Percentiles rank a stretch among this genome's conserved stretches.
phyloP scores from a whole-genome alignment of 2,888 invertebrate genomes.

The Macropis europaea region DNA sequence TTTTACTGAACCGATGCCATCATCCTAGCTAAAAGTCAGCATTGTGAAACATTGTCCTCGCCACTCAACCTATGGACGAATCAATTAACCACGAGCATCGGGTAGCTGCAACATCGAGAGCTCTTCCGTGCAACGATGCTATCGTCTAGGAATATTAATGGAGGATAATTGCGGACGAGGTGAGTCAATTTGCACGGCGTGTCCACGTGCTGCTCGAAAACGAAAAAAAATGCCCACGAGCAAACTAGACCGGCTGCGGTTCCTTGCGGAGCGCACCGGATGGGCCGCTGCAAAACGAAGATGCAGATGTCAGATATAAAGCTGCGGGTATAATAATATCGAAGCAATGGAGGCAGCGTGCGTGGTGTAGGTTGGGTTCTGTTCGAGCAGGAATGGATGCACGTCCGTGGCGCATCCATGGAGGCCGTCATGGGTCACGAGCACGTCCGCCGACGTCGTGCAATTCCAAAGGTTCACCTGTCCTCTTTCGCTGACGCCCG shows the following conservation, averaged over 20 bases:
- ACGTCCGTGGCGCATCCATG: conserved; percentile 36
- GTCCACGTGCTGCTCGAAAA: conserved; percentile 14
- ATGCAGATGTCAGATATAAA: conserved; percentile 65
- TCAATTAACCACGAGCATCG: too few relatives aligned
- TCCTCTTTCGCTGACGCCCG: conserved; percentile 24
- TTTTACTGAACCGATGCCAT: too few relatives aligned
- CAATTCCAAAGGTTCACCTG: conserved; percentile 42
- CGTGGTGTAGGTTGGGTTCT: conserved; percentile 55
- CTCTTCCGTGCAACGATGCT: too few relatives aligned
- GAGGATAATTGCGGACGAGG: conserved; percentile 40
- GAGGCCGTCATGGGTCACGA: conserved; percentile 70
- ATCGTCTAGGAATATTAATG: conserved; percentile 14
- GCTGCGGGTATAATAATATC: conserved; percentile 72
- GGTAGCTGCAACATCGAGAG: too few relatives aligned
- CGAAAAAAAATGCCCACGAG: not conserved
- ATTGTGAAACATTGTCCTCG: too few relatives aligned
- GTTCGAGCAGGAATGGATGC: conserved; percentile 9
- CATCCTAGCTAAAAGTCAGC: too few relatives aligned
- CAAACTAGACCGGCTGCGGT: conserved; percentile 13
- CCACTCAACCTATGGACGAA: too few relatives aligned
- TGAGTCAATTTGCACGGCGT: conserved; percentile 7
- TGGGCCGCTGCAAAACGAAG: conserved; percentile 65
- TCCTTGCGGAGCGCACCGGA: conserved; percentile 64
- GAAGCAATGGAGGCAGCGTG: conserved; percentile 72
- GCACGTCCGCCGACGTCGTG: conserved; percentile 21